Evolutionary conservation across 2,888 invertebrate genomes (phyloP), one percentile per base, ranked within the genome.

Genomic region (Andrena flavipes): DNA sequence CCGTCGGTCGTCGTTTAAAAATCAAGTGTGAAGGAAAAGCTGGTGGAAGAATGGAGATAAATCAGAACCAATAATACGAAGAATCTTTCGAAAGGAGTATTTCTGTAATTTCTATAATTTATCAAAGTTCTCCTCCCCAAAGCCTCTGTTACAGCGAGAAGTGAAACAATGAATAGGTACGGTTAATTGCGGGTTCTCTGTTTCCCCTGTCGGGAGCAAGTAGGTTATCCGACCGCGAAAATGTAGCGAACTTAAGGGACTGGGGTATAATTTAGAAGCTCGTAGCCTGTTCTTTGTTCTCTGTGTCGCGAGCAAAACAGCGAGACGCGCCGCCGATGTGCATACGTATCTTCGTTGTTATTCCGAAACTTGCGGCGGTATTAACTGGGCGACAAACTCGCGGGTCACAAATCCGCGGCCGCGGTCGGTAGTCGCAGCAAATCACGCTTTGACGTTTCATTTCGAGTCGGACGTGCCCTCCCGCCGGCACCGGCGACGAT

Each of bases 391-490:
- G 67, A 71, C 82, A 69, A 76, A 79, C 80, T 83, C 71, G 64
- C 60, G 69, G 48, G 72, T 62, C 64, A 51, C 76, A 71, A 78
- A 80, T 74, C 71, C 62, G 71, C 56, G 23, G 54, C 33, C 65
- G 35, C 42, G 29, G 8, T 35, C 33, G 64, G 69, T 59, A 71
- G 64, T 64, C 73, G 73, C 67, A 67, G 79, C 75, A 80, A 87
- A 84, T 86, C 84, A 79, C 73, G 69, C 33, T 86, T 86, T 80
- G 86, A 86, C 85, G 71, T 83, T 86, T 86, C 83, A 80, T 83
- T 86, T 80, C 79, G 79, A 20, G 56, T 54, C 73, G 70, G 59
- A 74, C 77, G 76, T 71, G 74, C 71, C 33, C 76, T 29, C 49
- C 63, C 26, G 54, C 56, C 60, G 35, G 4, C 42, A 56, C 63